Evolutionary conservation across 2,888 invertebrate species (phyloP).

Genomic region (Odontocolon sp.): DNA sequence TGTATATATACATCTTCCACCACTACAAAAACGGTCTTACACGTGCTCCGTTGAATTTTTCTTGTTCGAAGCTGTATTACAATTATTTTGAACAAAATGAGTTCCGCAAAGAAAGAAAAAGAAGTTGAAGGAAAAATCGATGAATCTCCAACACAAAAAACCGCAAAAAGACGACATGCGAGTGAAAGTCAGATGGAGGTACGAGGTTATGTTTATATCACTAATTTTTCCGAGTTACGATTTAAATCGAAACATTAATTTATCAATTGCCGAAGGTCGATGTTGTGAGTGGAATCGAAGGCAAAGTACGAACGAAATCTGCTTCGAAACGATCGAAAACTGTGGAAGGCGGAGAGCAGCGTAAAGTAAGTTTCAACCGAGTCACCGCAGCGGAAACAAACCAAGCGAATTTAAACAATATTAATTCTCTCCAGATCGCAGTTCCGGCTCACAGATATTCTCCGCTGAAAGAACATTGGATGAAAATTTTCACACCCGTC

Average conservation of each 20-base stretch:
- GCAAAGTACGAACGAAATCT: constrained; percentile 80
- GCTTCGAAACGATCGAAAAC: constrained; percentile 72
- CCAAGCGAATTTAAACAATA: no score
- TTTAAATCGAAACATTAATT: no score
- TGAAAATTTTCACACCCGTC: constrained; percentile 97
- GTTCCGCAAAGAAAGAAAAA: neutral
- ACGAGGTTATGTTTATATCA: constrained; percentile 59
- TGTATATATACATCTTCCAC: no score
- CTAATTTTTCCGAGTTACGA: no score
- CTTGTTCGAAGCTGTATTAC: neutral
- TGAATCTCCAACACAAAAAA: constrained; percentile 35
- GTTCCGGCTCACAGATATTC: constrained; percentile 98
- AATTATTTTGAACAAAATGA: constrained; percentile 19
- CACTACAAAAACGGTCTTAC: no score
- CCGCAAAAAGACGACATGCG: constrained; percentile 62
- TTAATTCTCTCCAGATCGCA: constrained; percentile 84
- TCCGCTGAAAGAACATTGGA: constrained; percentile 97
- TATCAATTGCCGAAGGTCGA: no score
- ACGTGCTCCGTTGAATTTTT: constrained; percentile 2
- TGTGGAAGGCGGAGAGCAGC: constrained; percentile 71
- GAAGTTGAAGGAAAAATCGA: neutral
- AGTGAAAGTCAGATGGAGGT: constrained; percentile 69
- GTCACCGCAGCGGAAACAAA: no score
- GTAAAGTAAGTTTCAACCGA: constrained; percentile 69
- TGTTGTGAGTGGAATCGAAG: constrained; percentile 85